Conservation (phyloP, 2,113 vertebrate species). For the Climacteris rufus region DNA sequence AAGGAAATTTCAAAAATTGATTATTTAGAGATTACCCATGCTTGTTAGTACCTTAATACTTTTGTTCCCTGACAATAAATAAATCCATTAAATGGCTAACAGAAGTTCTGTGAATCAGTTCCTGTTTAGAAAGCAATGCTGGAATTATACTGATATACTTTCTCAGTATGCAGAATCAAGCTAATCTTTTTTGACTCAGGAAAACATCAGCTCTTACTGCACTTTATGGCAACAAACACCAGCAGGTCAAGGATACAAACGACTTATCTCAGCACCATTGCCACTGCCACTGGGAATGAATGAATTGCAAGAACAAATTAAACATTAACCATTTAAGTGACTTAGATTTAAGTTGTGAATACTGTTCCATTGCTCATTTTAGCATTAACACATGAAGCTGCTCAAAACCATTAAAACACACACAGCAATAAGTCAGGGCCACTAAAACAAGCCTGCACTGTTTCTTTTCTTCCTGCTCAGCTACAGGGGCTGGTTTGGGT, state of each 20-base stretch:
- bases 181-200: background rate
- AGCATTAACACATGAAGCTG: background rate
- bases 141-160: background rate
- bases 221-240: background rate
- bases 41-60: background rate
- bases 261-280: background rate
- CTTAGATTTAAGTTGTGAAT: conserved; percentile 4
- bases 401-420: background rate
- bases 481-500: background rate
- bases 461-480: background rate
- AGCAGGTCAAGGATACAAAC: background rate
- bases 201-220: background rate
- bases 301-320: conserved; percentile 49
- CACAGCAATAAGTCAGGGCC: background rate
- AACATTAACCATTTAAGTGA: conserved; percentile 42
- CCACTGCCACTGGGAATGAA: conserved; percentile 23
- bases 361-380: background rate
- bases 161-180: background rate
- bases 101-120: background rate
- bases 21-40: background rate
- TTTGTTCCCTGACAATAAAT: background rate
- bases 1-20: background rate
- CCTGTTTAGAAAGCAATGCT: background rate
- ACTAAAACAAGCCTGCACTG: background rate
- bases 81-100: background rate